Percentiles rank a stretch among this genome's conserved stretches.
phyloP scores from a whole-genome alignment of 2,113 vertebrate genomes.

The Charina bottae region DNA sequence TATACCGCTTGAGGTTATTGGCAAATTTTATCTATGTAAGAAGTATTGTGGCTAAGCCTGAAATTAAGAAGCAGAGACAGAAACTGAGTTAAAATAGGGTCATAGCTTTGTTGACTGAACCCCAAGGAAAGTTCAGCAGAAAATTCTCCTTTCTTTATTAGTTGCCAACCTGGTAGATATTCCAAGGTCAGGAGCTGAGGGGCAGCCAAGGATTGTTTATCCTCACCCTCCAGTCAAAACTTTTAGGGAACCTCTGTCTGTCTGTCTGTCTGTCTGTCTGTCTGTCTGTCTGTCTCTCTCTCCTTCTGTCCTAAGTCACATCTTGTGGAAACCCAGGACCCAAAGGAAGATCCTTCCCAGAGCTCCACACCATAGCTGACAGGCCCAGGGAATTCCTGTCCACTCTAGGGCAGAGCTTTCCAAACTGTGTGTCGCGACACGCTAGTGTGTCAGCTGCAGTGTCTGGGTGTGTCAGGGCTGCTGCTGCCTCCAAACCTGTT shows the following conservation, averaged over 20 bases:
- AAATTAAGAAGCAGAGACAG: background rate
- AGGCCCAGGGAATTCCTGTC: no score
- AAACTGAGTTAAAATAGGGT: background rate
- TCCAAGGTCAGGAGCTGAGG: background rate
- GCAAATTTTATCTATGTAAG: background rate
- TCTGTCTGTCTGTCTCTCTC: no score
- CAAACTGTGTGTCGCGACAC: no score
- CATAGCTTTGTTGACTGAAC: background rate
- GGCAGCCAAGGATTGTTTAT: background rate
- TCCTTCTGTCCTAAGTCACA: background rate
- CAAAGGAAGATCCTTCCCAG: no score
- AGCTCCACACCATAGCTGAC: no score
- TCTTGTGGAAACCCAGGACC: no score
- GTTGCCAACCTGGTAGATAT: background rate
- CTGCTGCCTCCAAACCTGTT: no score
- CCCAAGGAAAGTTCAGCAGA: background rate
- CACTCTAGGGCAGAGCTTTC: no score
- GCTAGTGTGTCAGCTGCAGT: no score
- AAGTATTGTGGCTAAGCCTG: background rate
- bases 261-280: no score
- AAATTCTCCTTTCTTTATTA: background rate
- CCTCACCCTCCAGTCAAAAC: background rate
- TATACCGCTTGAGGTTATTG: constrained; percentile 70
- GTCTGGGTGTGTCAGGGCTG: no score
- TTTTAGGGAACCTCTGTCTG: background rate